Evolutionary conservation across 1,140 invertebrate genomes (phyloP), one percentile per base, ranked within the genome.

Genomic region (Cydia splendana): DNA sequence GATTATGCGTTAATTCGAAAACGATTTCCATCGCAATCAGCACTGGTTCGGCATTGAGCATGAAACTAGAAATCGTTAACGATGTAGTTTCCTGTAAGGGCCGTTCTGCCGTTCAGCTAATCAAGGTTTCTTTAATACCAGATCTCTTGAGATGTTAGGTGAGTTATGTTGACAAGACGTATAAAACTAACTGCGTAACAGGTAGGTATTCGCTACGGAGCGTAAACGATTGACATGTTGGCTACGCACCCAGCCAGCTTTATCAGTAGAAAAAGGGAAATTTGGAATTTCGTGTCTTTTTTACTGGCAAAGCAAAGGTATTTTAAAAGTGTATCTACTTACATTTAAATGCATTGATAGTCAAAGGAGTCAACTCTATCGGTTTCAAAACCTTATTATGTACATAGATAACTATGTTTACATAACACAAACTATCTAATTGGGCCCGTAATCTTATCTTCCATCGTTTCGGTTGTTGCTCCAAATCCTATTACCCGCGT

Each of bases 1-100:
- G 15, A 53, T 53, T 62, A 24, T 9, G 10, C 6, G 18, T 24
- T 24, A 62, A 62, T 62, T 20, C 57, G 20, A 62, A 62, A 12
- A 20, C 20, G 57, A 62, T 24, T 62, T 62, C 2, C 2, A 2
- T 5, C 9, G 67, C 67, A 71, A 38, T 45, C 30, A 38, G 34
- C 38, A 34, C 12, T 69, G 48, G 48, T 13, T 15, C 34, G 30
- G 10, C 28, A 71, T 71, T 18, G 30, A 38, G 30, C 15, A 53
- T n/a, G 51, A 42, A 69, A 71, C n/a, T 71, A 71, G 67, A 71
- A 71, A 71, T 71, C 67, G 30, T 10, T 71, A 71, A 71, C 34
- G 67, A 71, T 10, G 30, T 45, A 18, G 67, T 71, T 71, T 71
- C 67, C 67, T 71, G 67, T 20, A 38, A n/a, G 67, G 57, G 51